Evolutionary conservation across 2,888 invertebrate genomes (phyloP), one percentile per base, ranked within the genome.

Genomic region (Cylloceria caligata): DNA sequence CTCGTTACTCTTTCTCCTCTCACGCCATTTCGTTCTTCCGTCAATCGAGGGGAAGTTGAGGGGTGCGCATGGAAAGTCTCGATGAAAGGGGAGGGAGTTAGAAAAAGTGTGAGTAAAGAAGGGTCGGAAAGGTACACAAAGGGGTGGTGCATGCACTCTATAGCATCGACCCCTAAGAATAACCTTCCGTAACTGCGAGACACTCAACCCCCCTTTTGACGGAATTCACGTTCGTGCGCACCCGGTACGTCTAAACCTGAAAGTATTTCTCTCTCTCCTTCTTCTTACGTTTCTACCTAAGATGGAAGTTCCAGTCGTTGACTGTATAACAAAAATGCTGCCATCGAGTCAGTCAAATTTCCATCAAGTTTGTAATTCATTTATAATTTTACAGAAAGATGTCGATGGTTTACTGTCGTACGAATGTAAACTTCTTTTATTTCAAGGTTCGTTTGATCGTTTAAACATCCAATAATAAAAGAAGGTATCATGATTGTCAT

Each of bases 1-100:
- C 78, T 78, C 68, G 73, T 36, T 47, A 24, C 60, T 65, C 27
- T 67, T 73, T 79, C 79, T 82, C 82, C 80, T 76, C 84, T 76
- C 77, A 49, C 80, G 81, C 83, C 72, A 65, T 71, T 74, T 24
- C 49, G 65, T 57, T 76, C 71, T 52, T 73, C 57, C 16, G 42
- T 65, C 69, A 42, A 68, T 60, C 47, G 47, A 55, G 72, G 76
- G 67, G 60, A 49, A 27, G 62, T 39, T 6, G 49, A 27, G 49
- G 39, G 57, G 57, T 73, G 82, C 79, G 71, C 77, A 64, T 49
- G 64, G 65, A 75, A 52, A 65, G 64, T 49, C 71, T 64, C 19
- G 24, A 42, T 5, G 9, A 30, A 39, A 52, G 30, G 60, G 57
- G 42, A 42, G 21, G 69, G 42, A 47, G 47, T 55, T 34, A 1